Percentiles rank a stretch among this genome's conserved stretches.
Conservation (phyloP, 2,113 vertebrate genomes). For the Leptosomus discolor region DNA sequence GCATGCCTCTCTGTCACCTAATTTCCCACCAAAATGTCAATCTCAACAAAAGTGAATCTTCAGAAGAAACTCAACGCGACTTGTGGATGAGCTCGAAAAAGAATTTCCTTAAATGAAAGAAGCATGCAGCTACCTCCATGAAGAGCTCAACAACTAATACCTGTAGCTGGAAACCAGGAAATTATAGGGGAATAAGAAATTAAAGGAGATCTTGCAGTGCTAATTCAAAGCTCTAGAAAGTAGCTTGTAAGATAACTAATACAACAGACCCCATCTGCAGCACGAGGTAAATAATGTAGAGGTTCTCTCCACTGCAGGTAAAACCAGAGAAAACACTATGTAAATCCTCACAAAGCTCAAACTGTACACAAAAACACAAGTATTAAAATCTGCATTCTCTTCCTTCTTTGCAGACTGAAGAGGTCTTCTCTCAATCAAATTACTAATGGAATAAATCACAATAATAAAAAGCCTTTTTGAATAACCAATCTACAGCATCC, state of each 20-base stretch:
- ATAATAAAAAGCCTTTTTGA: slow-evolving; percentile 37
- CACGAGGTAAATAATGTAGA: not conserved
- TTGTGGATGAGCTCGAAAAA: not conserved
- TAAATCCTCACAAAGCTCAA: not conserved
- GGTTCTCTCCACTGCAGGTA: not conserved
- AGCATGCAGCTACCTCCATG: not conserved
- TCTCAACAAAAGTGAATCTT: not conserved
- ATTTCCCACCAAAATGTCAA: not conserved
- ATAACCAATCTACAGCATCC: not conserved
- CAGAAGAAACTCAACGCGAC: not conserved
- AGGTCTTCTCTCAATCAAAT: not conserved
- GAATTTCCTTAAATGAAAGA: not conserved
- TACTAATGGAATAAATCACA: slow-evolving; percentile 16
- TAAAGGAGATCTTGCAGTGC: not conserved
- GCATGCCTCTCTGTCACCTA: not conserved
- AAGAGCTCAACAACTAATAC: not conserved
- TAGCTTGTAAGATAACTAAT: not conserved
- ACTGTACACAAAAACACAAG: not conserved
- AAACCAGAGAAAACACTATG: not conserved
- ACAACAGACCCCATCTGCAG: not conserved
- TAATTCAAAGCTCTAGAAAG: not conserved
- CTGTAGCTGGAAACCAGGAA: not conserved
- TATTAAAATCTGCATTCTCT: not conserved
- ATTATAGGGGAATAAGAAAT: not conserved
- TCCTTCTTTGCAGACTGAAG: not conserved